Conservation (phyloP, 2,888 invertebrate genomes). For the Acronicta leporina region DNA sequence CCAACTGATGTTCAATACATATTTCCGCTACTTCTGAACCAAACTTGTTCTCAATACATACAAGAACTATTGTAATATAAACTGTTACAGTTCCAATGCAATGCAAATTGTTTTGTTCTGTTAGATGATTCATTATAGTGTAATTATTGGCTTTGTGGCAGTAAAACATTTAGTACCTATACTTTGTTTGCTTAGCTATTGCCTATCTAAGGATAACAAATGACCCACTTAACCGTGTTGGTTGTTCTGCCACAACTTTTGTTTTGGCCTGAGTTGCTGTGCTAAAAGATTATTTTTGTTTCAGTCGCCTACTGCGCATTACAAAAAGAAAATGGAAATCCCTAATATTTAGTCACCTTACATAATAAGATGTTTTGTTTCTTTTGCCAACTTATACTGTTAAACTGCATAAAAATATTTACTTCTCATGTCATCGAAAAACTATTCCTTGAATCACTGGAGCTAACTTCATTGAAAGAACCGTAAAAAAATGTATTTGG, state of each 20-base stretch:
- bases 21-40: slow-evolving; percentile 8
- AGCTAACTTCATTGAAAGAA: slow-evolving; percentile 65
- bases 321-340: slow-evolving; percentile 47
- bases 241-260: slow-evolving; percentile 38
- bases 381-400: slow-evolving; percentile 63
- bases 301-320: slow-evolving; percentile 31
- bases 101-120: slow-evolving; percentile 48
- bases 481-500: slow-evolving; percentile 76
- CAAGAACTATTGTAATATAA: slow-evolving; percentile 31
- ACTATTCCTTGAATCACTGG: slow-evolving; percentile 82
- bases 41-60: slow-evolving; percentile 9
- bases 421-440: slow-evolving; percentile 70
- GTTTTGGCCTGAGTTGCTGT: slow-evolving; percentile 20
- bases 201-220: slow-evolving; percentile 58
- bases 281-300: slow-evolving; percentile 25
- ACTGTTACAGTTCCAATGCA: slow-evolving; percentile 41
- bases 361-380: slow-evolving; percentile 44
- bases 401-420: slow-evolving; percentile 60
- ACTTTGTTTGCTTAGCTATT: slow-evolving; percentile 56
- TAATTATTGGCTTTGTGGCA: slow-evolving; percentile 50
- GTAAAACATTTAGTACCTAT: slow-evolving; percentile 44
- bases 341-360: slow-evolving; percentile 45
- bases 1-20: slow-evolving; percentile 16
- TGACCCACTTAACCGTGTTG: slow-evolving; percentile 64
- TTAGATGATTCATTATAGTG: slow-evolving; percentile 56